Conservation (phyloP, 1,140 invertebrate species). For the Euwallacea fornicatus region DNA sequence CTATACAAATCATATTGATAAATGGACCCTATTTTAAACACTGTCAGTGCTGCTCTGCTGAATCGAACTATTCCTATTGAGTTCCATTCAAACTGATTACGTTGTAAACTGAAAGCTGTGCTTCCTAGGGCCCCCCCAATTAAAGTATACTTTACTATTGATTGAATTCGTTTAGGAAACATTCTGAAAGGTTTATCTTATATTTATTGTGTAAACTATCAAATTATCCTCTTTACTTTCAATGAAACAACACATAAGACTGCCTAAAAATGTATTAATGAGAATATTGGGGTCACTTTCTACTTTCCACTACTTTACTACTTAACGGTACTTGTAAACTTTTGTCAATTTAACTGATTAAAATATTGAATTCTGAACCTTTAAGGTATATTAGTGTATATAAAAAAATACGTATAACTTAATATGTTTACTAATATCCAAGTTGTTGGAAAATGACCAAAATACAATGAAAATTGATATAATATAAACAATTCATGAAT, state of each 20-base stretch:
- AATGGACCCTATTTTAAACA: constrained; percentile 74
- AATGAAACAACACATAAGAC: neutral
- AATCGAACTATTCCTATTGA: constrained; percentile 80
- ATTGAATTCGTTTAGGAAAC: constrained; percentile 9
- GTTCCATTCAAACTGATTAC: constrained; percentile 56
- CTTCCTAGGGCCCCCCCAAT: constrained; percentile 39
- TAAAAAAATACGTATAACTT: no score
- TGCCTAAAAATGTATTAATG: neutral
- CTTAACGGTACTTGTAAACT: no score
- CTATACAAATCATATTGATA: constrained; percentile 77
- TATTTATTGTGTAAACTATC: neutral
- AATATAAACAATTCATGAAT: no score
- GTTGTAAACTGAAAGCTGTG: constrained; percentile 42
- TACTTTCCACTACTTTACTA: neutral
- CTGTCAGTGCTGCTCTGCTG: constrained; percentile 75
- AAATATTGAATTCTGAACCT: no score
- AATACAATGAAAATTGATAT: no score
- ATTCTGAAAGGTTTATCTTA: neutral
- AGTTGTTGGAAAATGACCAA: no score
- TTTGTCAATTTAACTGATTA: no score
- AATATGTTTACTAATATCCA: no score
- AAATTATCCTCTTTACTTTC: no score
- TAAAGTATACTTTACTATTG: constrained; percentile 43
- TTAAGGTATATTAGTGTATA: no score
- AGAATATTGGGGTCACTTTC: constrained; percentile 6